Percentiles rank a stretch among this genome's conserved stretches.
phyloP scores from a whole-genome alignment of 2,113 vertebrate genomes.

The Mastomys natalensis region DNA sequence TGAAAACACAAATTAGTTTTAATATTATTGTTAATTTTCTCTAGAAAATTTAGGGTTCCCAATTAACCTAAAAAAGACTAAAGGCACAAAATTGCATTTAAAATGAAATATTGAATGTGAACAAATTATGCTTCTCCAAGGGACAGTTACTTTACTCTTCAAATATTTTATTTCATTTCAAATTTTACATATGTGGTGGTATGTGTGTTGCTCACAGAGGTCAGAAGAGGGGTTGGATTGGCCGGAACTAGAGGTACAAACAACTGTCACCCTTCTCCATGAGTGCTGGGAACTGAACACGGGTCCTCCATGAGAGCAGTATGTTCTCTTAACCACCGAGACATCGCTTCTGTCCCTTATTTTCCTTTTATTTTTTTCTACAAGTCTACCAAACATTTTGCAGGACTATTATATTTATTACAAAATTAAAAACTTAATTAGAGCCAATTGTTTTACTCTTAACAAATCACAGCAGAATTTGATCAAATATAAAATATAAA shows the following conservation, averaged over 20 bases:
- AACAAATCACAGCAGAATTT: constrained; percentile 1
- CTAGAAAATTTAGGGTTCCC: background rate
- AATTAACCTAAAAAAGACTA: background rate
- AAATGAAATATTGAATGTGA: background rate
- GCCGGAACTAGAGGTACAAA: too few relatives aligned
- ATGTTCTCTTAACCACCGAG: background rate
- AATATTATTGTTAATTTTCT: constrained; percentile 1
- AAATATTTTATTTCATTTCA: constrained; percentile 7
- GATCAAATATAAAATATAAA: background rate
- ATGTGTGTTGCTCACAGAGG: too few relatives aligned
- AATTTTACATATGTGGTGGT: background rate
- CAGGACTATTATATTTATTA: background rate
- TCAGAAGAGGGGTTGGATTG: background rate
- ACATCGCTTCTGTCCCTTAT: too few relatives aligned
- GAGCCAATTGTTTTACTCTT: constrained; percentile 4
- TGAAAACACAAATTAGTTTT: constrained; percentile 41
- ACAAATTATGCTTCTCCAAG: constrained; percentile 40
- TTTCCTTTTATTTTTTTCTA: too few relatives aligned
- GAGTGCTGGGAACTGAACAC: too few relatives aligned
- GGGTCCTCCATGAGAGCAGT: background rate
- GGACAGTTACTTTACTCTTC: background rate
- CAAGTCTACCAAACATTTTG: background rate
- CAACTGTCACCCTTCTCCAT: too few relatives aligned
- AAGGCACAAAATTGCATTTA: constrained; percentile 8
- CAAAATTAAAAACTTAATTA: background rate